Evolutionary conservation across 2,888 invertebrate genomes (phyloP).

Genomic region (Agrotis ipsilon): DNA sequence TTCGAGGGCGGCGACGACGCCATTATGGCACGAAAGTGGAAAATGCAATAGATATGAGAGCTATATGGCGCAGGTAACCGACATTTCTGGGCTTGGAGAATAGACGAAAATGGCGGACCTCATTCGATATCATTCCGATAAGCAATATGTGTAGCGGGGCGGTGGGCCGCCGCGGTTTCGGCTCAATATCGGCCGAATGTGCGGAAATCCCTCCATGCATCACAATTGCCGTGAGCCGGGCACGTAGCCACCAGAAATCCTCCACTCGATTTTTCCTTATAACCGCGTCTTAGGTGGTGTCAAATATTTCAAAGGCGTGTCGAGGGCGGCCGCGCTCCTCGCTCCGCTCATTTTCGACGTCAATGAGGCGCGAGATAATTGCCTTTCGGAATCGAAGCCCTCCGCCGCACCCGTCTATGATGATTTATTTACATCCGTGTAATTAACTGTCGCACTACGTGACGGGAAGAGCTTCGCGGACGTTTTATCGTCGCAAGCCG

Average conservation of each 20-base stretch:
- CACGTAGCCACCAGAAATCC: constrained; percentile 84
- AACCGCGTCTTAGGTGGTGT: constrained; percentile 82
- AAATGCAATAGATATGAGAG: constrained; percentile 77
- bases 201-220: constrained; percentile 86
- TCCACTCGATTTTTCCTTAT: constrained; percentile 85
- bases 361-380: constrained; percentile 90
- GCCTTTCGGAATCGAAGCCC: constrained; percentile 89
- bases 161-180: constrained; percentile 75
- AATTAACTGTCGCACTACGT: constrained; percentile 91
- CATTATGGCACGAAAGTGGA: constrained; percentile 66
- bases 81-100: constrained; percentile 75
- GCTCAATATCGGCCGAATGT: constrained; percentile 82
- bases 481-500: constrained; percentile 86
- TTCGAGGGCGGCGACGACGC: constrained; percentile 31
- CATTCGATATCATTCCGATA: constrained; percentile 85
- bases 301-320: constrained; percentile 83
- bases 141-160: constrained; percentile 81
- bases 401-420: constrained; percentile 88
- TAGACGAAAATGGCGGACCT: constrained; percentile 81
- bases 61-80: constrained; percentile 71
- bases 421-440: constrained; percentile 91
- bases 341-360: constrained; percentile 86
- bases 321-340: constrained; percentile 72
- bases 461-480: constrained; percentile 88
- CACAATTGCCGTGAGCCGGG: constrained; percentile 83